Evolutionary conservation across 2,888 invertebrate species (phyloP).

Genomic region (Ichneumoninae sp.): DNA sequence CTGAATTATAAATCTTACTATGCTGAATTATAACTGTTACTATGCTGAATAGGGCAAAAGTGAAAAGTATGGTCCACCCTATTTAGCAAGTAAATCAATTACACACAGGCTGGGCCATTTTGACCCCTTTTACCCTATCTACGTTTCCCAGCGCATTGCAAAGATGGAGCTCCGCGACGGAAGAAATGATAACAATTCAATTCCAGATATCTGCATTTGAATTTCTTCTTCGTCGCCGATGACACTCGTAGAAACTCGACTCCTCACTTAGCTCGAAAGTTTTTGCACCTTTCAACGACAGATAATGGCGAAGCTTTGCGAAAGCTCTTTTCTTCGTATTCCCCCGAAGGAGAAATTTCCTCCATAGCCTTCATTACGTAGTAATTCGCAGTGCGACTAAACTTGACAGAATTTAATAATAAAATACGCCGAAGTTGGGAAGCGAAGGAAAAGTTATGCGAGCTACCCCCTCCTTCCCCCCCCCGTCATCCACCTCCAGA

Average conservation of each 20-base stretch:
- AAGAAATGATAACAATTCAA: neutral
- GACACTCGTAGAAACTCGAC: neutral
- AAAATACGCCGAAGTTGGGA: slow-evolving; percentile 12
- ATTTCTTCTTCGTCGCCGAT: neutral
- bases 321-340: slow-evolving; percentile 12
- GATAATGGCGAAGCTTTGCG: neutral
- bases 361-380: neutral
- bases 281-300: neutral
- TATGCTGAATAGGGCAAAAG: no score
- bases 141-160: no score
- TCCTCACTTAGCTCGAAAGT: neutral
- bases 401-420: slow-evolving; percentile 23
- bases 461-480: no score
- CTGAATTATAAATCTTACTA: no score
- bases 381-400: neutral
- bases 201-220: neutral
- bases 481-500: neutral
- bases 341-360: neutral
- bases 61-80: no score
- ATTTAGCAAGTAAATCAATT: no score
- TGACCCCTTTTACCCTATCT: no score
- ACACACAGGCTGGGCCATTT: no score
- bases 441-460: neutral
- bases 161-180: no score
- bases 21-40: no score